phyloP scores from a whole-genome alignment of 2,113 vertebrate species.

The Dascyllus trimaculatus region DNA sequence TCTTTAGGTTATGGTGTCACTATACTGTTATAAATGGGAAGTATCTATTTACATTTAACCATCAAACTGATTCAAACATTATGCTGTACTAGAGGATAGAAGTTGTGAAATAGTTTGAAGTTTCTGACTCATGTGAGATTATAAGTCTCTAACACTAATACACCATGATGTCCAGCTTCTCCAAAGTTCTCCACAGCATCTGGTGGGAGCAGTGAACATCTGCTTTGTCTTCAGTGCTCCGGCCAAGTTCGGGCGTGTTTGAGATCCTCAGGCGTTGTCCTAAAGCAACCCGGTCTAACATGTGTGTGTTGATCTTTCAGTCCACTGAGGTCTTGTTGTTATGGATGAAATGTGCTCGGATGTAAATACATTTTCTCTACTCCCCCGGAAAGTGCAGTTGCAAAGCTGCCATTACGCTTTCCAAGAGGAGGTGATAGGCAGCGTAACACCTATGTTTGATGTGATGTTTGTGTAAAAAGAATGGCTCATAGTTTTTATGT shows the following conservation, averaged over 20 bases:
- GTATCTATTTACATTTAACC: neutral
- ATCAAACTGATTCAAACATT: neutral
- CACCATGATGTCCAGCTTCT: conserved; percentile 63
- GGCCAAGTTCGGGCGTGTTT: conserved; percentile 50
- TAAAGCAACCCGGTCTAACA: conserved; percentile 36
- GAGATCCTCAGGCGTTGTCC: conserved; percentile 35
- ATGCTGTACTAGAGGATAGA: neutral
- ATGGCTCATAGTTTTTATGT: conserved; percentile 12
- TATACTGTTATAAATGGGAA: neutral
- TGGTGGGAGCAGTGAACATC: conserved; percentile 69
- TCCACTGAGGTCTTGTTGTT: conserved; percentile 13
- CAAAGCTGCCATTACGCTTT: conserved; percentile 12
- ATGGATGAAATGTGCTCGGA: conserved; percentile 24
- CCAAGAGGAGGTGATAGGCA: conserved; percentile 1
- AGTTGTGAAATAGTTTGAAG: conserved; percentile 11
- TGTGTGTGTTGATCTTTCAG: conserved; percentile 35
- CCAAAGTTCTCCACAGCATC: conserved; percentile 69
- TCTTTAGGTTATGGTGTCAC: neutral
- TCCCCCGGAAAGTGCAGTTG: conserved; percentile 9
- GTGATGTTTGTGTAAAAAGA: conserved; percentile 23
- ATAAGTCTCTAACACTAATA: conserved; percentile 56
- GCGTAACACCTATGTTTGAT: conserved; percentile 11
- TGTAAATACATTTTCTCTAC: conserved; percentile 26
- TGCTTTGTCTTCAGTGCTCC: conserved; percentile 55
- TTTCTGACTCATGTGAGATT: conserved; percentile 8